Evolutionary conservation across 2,113 vertebrate genomes (phyloP).

Genomic region (Cyanoramphus novaezelandiae): DNA sequence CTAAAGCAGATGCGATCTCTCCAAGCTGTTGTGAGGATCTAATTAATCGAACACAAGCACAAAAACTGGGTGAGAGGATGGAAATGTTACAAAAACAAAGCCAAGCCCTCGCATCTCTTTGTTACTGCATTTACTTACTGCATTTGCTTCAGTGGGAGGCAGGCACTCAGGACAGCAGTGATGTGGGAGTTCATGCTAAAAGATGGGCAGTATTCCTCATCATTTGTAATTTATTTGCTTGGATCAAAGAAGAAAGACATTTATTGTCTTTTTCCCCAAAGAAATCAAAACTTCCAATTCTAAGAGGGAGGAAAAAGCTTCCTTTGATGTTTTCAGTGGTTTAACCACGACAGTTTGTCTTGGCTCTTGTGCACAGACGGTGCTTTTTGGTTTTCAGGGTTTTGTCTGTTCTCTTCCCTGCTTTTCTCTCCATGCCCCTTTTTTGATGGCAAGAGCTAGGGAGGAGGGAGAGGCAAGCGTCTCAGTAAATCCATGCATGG

Average conservation of each 20-base stretch:
- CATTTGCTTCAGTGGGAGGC: conserved; percentile 1
- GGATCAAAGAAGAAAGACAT: neutral
- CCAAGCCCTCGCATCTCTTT: neutral
- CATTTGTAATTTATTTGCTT: neutral
- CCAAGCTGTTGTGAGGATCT: neutral
- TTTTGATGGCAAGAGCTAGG: neutral
- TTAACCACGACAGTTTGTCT: neutral
- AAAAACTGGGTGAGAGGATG: neutral
- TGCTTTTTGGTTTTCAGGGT: neutral
- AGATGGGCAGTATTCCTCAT: neutral
- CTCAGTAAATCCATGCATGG: neutral
- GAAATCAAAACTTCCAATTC: neutral
- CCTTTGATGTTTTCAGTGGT: neutral
- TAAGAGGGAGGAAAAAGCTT: neutral
- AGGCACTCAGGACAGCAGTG: neutral
- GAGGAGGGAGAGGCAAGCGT: neutral
- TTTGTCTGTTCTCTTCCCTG: neutral
- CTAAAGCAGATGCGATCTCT: neutral
- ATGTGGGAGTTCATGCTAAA: neutral
- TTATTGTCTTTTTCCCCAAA: neutral
- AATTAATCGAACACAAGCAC: neutral
- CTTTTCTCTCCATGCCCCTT: neutral
- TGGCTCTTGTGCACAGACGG: neutral
- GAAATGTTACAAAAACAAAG: neutral
- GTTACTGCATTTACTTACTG: neutral